Conservation (phyloP, 2,113 vertebrate genomes). For the Chaetodon trifascialis region DNA sequence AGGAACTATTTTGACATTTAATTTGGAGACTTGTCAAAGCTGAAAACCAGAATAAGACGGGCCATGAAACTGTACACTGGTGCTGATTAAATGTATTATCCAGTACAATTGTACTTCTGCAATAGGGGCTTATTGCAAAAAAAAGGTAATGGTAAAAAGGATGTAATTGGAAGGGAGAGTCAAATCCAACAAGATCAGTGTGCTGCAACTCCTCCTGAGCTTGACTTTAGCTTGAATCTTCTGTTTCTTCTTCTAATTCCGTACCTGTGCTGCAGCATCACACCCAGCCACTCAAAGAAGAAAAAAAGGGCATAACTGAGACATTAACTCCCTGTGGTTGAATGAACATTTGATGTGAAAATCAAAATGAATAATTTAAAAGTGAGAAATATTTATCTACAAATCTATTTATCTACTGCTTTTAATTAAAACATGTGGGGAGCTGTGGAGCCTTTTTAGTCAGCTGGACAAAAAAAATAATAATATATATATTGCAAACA, state of each 20-base stretch:
- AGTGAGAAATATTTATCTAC: constrained; percentile 59
- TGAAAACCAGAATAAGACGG: not conserved
- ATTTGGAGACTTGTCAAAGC: not conserved
- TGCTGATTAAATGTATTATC: not conserved
- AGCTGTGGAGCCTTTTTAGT: constrained; percentile 23
- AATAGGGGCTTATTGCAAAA: not conserved
- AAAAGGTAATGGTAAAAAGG: not conserved
- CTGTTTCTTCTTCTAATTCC: not conserved
- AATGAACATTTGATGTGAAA: constrained; percentile 32
- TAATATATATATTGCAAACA: constrained; percentile 45
- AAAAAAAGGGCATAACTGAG: not conserved
- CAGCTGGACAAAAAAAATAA: constrained; percentile 18
- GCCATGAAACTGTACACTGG: not conserved
- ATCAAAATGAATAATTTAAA: constrained; percentile 49
- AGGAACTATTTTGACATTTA: not conserved
- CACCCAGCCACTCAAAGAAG: not conserved
- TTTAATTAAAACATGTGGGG: constrained; percentile 56
- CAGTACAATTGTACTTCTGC: not conserved
- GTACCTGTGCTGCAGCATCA: too few relatives aligned
- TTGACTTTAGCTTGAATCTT: not conserved
- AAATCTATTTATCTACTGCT: constrained; percentile 31
- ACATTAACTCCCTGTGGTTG: constrained; percentile 14
- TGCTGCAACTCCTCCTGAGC: not conserved
- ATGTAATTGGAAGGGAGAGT: not conserved
- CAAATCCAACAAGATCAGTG: not conserved